These are phyloP conservation scores for Caenorhabditis sinica DNA, from an alignment of 2,888 invertebrate species.

Conservation along the genomic window DNA sequence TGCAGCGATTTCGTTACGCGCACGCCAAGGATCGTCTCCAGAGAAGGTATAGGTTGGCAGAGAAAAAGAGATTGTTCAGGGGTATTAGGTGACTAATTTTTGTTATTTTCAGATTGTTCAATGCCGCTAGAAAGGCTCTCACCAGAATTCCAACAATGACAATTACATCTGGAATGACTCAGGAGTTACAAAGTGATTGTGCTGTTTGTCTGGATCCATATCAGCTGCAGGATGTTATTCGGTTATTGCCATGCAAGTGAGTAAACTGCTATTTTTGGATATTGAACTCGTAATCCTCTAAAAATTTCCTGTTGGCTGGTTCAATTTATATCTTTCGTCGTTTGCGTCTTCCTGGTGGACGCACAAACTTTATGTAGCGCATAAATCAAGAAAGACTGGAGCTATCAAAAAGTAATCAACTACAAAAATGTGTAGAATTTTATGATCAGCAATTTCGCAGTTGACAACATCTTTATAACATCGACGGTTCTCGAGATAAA, in stretches of 20 bases:
- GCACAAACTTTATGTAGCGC: neutral
- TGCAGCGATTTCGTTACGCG: slow-evolving; percentile 94
- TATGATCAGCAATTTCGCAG: neutral
- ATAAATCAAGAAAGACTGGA: neutral
- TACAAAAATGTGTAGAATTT: no score
- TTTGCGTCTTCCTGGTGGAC: no score
- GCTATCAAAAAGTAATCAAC: neutral
- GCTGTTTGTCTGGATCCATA: slow-evolving; percentile 96
- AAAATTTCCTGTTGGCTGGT: neutral
- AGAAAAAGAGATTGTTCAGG: no score
- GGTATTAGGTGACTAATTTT: neutral
- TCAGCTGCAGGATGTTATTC: slow-evolving; percentile 91
- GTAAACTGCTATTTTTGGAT: slow-evolving; percentile 75
- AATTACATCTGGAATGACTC: slow-evolving; percentile 90
- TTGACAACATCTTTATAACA: neutral
- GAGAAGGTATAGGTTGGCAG: slow-evolving; percentile 86
- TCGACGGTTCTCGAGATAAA: no score
- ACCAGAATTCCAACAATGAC: slow-evolving; percentile 94
- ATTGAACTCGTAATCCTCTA: no score
- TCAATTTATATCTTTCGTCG: no score
- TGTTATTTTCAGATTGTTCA: slow-evolving; percentile 88
- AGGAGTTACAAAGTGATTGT: slow-evolving; percentile 92
- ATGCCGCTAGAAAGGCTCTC: slow-evolving; percentile 94
- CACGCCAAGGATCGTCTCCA: slow-evolving; percentile 95
- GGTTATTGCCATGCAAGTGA: slow-evolving; percentile 95